Evolutionary conservation across 2,797 vertebrate genomes (phyloP).

Genomic region (Sebastes hopkinsi): DNA sequence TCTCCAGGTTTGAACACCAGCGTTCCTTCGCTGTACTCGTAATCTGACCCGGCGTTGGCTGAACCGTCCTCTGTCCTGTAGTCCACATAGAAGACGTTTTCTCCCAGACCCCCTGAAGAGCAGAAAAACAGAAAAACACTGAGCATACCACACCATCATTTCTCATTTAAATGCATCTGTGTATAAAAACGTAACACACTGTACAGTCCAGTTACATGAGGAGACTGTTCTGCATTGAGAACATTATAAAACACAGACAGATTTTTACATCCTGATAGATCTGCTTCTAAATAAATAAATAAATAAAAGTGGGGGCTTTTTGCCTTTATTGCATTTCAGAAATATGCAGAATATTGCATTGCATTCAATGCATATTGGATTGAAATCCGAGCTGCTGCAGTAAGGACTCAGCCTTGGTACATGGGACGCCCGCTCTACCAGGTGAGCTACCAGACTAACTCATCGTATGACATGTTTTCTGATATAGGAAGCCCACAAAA

Average conservation of each 20-base stretch:
- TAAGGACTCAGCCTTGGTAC: too few relatives aligned
- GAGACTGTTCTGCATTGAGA: background rate
- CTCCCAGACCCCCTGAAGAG: slow-evolving; percentile 79
- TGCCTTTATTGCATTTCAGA: too few relatives aligned
- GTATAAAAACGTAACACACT: background rate
- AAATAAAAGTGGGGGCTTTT: too few relatives aligned
- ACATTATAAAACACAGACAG: background rate
- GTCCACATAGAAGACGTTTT: slow-evolving; percentile 95
- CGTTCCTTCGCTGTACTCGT: slow-evolving; percentile 91
- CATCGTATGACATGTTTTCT: too few relatives aligned
- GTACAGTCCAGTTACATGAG: background rate
- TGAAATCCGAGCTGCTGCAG: too few relatives aligned
- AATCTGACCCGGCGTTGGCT: slow-evolving; percentile 91
- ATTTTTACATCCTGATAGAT: background rate
- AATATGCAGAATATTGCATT: too few relatives aligned
- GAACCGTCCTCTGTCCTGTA: slow-evolving; percentile 96
- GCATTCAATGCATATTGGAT: too few relatives aligned
- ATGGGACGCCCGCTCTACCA: too few relatives aligned
- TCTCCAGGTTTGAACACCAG: slow-evolving; percentile 96
- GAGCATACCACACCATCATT: background rate
- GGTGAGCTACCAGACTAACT: too few relatives aligned
- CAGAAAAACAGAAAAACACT: background rate
- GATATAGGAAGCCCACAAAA: too few relatives aligned
- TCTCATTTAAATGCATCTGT: too few relatives aligned
- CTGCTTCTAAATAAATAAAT: background rate